A percentile compares a stretch with the other conserved stretches of the same genome.
phyloP scores from a whole-genome alignment of 2,888 invertebrate genomes.

The Zygogramma bicolorata region DNA sequence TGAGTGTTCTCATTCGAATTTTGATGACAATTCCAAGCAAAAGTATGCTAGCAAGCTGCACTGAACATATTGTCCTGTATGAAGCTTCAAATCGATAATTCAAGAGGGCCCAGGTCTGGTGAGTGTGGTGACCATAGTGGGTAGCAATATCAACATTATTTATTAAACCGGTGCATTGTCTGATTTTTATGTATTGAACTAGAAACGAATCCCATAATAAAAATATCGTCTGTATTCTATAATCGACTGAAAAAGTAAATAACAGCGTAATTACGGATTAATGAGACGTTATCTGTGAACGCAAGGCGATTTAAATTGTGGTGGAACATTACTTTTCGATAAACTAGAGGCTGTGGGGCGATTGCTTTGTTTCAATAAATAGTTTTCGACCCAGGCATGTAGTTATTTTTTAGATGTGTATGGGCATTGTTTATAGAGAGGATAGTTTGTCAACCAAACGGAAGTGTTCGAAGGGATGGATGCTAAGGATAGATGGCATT shows the following conservation, averaged over 20 bases:
- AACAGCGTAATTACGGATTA: not conserved
- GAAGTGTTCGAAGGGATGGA: too few species aligned
- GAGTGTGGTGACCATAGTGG: too few species aligned
- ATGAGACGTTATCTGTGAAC: not conserved
- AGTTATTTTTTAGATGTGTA: not conserved
- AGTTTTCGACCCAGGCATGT: not conserved
- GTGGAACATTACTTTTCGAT: not conserved
- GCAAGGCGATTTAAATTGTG: not conserved
- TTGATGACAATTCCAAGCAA: too few species aligned
- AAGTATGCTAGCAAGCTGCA: too few species aligned
- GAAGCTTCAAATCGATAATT: too few species aligned
- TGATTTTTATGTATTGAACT: too few species aligned
- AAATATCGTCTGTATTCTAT: not conserved
- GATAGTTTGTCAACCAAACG: too few species aligned
- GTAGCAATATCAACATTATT: too few species aligned
- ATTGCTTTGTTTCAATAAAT: not conserved
- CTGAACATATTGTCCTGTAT: too few species aligned
- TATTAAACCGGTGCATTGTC: too few species aligned
- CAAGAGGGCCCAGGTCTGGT: too few species aligned
- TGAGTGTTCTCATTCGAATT: slow-evolving; percentile 55
- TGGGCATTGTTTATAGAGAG: not conserved
- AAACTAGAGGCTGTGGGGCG: not conserved
- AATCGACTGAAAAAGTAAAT: not conserved
- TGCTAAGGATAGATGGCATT: too few species aligned
- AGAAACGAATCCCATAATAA: not conserved